Conservation (phyloP, 2,113 vertebrate genomes). For the Thermophis baileyi region DNA sequence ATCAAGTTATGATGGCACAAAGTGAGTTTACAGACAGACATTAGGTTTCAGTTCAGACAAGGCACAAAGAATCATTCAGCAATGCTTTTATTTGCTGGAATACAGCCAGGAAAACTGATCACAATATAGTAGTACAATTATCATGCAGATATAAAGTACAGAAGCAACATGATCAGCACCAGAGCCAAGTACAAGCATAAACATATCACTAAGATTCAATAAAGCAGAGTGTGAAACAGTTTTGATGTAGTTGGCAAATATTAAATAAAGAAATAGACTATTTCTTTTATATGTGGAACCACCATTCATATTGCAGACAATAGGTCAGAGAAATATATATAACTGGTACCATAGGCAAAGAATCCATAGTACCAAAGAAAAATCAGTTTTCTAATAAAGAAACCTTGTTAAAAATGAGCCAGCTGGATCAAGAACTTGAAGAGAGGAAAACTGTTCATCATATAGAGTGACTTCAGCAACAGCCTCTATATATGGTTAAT, state of each 20-base stretch:
- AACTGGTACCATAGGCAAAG: conserved; percentile 53
- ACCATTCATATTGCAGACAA: conserved; percentile 29
- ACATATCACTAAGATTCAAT: conserved; percentile 32
- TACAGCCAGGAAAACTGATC: neutral
- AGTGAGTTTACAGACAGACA: neutral
- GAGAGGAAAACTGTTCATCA: conserved; percentile 10
- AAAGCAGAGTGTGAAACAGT: conserved; percentile 36
- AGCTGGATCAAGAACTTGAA: conserved; percentile 32
- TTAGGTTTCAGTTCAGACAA: neutral
- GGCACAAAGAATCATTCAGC: neutral
- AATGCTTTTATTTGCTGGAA: neutral
- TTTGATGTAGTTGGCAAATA: neutral
- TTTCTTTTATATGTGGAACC: conserved; percentile 46
- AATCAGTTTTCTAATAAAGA: conserved; percentile 38
- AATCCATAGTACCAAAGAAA: conserved; percentile 36
- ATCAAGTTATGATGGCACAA: neutral
- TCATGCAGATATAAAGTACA: conserved; percentile 2
- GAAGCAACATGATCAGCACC: neutral
- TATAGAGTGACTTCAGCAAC: conserved; percentile 19
- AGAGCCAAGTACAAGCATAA: conserved; percentile 42
- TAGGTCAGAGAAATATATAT: conserved; percentile 12
- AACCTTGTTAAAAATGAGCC: conserved; percentile 50
- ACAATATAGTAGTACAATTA: neutral
- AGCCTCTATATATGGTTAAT: conserved; percentile 3
- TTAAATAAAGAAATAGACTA: conserved; percentile 48